A percentile compares a stretch with the other conserved stretches of the same genome.
phyloP scores from a whole-genome alignment of 30 jellyfish, hydroid and myxozoan species.

The Aurelia aurita complex sp. Pacific region DNA sequence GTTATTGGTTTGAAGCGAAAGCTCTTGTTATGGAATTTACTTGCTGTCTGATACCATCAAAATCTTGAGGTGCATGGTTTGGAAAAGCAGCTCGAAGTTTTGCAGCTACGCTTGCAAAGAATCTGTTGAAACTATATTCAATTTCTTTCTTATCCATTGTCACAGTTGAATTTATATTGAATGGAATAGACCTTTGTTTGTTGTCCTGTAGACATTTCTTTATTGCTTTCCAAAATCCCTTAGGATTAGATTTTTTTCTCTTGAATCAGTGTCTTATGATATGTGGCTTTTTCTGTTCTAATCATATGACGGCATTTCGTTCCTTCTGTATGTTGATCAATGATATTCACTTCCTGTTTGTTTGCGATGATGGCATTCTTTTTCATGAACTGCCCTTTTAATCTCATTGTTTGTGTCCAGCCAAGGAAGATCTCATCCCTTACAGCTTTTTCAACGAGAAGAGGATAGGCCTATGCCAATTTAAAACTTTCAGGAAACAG shows the following conservation, averaged over 20 bases:
- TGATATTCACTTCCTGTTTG: conserved; percentile 53
- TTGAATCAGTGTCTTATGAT: conserved; percentile 48
- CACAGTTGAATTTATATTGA: conserved; percentile 37
- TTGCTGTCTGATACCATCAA: conserved; percentile 29
- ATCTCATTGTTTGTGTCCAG: conserved; percentile 32
- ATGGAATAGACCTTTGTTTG: conserved; percentile 49
- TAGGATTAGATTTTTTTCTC: conserved; percentile 50
- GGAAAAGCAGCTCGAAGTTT: conserved; percentile 72
- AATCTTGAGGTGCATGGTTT: conserved; percentile 20
- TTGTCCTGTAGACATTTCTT: conserved; percentile 53
- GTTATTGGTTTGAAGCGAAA: conserved; percentile 56
- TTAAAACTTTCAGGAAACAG: no score
- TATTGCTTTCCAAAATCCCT: conserved; percentile 71
- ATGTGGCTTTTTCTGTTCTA: conserved; percentile 43
- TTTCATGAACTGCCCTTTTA: conserved; percentile 30
- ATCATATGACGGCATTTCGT: conserved; percentile 59
- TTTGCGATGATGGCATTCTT: conserved; percentile 59
- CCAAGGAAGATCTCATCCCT: conserved; percentile 40
- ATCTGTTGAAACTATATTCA: neutral
- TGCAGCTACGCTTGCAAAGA: conserved; percentile 67
- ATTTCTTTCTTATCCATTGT: conserved; percentile 25
- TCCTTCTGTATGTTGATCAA: conserved; percentile 65
- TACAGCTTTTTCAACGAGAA: no score
- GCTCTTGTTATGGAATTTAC: conserved; percentile 43
- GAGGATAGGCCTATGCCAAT: no score